These are phyloP conservation scores for Paguma larvata DNA, from an alignment of 2,797 vertebrate species.

Conservation along the genomic window DNA sequence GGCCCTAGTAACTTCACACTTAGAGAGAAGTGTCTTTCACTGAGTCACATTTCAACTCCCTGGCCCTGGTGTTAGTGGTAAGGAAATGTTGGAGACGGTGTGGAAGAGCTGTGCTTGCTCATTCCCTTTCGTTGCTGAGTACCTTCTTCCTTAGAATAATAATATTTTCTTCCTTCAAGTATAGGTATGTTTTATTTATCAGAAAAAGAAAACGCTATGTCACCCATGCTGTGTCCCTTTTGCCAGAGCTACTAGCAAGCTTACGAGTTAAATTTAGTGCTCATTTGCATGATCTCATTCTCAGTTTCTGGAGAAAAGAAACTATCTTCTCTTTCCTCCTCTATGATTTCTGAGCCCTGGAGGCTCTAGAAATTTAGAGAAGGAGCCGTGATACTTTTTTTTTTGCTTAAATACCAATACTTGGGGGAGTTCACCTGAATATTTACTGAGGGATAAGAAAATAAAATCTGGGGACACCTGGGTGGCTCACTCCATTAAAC, in stretches of 20 bases:
- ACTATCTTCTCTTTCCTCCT: neutral
- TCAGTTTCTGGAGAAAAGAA: slow-evolving; percentile 3
- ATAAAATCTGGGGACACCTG: neutral
- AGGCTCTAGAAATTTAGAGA: slow-evolving; percentile 34
- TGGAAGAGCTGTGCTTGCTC: neutral
- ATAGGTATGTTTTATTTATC: neutral
- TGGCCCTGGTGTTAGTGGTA: neutral
- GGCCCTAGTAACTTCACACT: neutral
- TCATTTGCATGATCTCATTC: slow-evolving; percentile 33
- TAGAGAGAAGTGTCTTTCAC: neutral
- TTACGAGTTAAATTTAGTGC: slow-evolving; percentile 53
- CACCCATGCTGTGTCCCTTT: neutral
- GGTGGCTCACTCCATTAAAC: too few species aligned
- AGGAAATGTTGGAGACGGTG: neutral
- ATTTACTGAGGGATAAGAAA: neutral
- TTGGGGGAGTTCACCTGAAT: neutral
- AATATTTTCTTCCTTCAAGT: neutral
- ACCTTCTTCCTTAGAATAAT: slow-evolving; percentile 3
- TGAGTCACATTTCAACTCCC: neutral
- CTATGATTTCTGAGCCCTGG: slow-evolving; percentile 23
- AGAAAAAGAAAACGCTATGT: neutral
- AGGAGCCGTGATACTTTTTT: neutral
- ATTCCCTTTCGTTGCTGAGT: neutral
- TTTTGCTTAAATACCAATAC: neutral
- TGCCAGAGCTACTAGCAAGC: neutral